Percentiles rank a stretch among this genome's conserved stretches.
Conservation (phyloP, 2,797 vertebrate species). For the Amblyopsis hoosieri region DNA sequence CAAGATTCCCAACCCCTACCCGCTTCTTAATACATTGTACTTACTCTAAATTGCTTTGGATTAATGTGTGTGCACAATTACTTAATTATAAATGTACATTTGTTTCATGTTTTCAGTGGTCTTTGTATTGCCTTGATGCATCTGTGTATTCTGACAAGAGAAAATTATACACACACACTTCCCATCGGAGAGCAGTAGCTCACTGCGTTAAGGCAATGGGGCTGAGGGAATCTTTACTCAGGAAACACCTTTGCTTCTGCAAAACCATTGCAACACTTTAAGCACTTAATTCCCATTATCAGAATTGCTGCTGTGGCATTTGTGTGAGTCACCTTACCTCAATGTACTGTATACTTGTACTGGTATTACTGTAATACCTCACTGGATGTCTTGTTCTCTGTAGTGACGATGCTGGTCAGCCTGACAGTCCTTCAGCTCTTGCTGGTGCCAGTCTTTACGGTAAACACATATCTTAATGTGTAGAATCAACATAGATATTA, state of each 20-base stretch:
- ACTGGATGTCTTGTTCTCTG: conserved; percentile 26
- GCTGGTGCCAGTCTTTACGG: conserved; percentile 65
- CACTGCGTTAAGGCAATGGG: too few relatives aligned
- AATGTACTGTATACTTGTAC: too few relatives aligned
- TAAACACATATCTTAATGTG: conserved; percentile 38
- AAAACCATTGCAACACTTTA: neutral
- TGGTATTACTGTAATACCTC: conserved; percentile 19
- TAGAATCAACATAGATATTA: conserved; percentile 42
- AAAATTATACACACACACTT: too few relatives aligned
- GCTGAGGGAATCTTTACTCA: neutral
- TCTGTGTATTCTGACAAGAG: too few relatives aligned
- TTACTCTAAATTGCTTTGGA: too few relatives aligned
- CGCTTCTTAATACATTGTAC: too few relatives aligned
- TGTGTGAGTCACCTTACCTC: conserved; percentile 7
- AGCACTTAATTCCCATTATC: conserved; percentile 6
- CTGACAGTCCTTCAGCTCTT: conserved; percentile 72
- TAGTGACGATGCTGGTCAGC: conserved; percentile 60
- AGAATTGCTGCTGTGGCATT: conserved; percentile 15
- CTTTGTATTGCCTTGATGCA: too few relatives aligned
- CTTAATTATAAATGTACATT: too few relatives aligned
- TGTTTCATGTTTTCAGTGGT: too few relatives aligned
- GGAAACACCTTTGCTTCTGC: neutral
- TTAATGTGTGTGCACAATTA: too few relatives aligned
- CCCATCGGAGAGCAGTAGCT: too few relatives aligned
- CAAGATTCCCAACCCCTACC: too few relatives aligned